Conservation (phyloP, 2,113 vertebrate species). For the Paraplagusia blochii region DNA sequence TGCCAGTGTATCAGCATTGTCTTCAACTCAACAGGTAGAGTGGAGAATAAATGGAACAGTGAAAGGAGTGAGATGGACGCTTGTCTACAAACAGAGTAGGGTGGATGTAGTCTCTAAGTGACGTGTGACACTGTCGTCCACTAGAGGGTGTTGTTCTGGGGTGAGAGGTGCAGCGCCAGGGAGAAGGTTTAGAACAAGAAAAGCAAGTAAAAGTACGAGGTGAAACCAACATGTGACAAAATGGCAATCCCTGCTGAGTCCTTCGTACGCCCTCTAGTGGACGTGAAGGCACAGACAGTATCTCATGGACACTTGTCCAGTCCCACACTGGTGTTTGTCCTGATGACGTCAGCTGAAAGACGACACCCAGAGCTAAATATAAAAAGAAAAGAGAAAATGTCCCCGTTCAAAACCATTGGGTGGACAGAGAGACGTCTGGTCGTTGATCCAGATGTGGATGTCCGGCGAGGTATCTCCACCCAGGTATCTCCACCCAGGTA, state of each 20-base stretch:
- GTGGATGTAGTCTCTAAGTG: too few relatives aligned
- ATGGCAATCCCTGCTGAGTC: constrained; percentile 47
- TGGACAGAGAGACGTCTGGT: not conserved
- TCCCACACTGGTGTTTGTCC: constrained; percentile 1
- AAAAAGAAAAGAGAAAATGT: constrained; percentile 29
- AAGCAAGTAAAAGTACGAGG: constrained; percentile 5
- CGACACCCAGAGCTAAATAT: constrained; percentile 12
- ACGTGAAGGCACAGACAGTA: constrained; percentile 62
- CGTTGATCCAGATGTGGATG: too few relatives aligned
- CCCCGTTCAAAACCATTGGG: constrained; percentile 24
- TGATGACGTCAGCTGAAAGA: constrained; percentile 18
- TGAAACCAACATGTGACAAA: constrained; percentile 1
- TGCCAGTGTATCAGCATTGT: too few relatives aligned
- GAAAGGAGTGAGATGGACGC: too few relatives aligned
- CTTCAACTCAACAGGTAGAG: too few relatives aligned
- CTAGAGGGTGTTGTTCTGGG: too few relatives aligned
- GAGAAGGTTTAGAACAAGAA: too few relatives aligned
- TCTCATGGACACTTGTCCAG: constrained; percentile 22
- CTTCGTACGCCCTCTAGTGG: constrained; percentile 27
- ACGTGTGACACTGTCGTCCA: too few relatives aligned
- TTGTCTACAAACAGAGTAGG: too few relatives aligned
- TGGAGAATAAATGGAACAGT: too few relatives aligned
- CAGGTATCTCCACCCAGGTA: constrained; percentile 19
- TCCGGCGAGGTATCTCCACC: constrained; percentile 17
- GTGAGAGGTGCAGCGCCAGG: too few relatives aligned